Percentiles rank a stretch among this genome's conserved stretches.
phyloP scores from a whole-genome alignment of 2,113 vertebrate species.

The Platanista minor region DNA sequence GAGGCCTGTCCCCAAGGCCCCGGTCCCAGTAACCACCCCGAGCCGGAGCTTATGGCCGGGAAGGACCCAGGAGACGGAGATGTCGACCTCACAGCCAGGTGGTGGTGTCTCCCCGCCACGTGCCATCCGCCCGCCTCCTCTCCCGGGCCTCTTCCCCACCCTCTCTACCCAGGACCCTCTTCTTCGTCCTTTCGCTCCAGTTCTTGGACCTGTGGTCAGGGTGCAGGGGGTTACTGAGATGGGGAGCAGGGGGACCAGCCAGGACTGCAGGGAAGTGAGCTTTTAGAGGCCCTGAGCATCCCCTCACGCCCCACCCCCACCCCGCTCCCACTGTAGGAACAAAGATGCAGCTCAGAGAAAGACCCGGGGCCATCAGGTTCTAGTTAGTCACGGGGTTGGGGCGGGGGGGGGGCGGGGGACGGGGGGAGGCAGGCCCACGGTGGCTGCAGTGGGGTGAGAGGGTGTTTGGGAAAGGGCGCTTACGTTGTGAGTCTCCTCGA shows the following conservation, averaged over 20 bases:
- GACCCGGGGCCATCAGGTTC: neutral
- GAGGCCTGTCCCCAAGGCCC: neutral
- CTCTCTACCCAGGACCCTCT: no score
- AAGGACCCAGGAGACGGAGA: neutral
- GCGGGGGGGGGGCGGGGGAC: neutral
- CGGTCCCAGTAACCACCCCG: neutral
- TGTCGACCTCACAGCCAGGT: neutral
- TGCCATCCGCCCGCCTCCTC: neutral
- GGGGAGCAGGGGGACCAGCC: neutral
- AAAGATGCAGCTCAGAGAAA: neutral
- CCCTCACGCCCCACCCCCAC: neutral
- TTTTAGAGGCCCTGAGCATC: neutral
- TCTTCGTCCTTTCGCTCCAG: neutral
- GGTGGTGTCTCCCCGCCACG: neutral
- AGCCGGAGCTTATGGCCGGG: neutral
- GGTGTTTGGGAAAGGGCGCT: neutral
- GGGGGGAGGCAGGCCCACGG: accelerated
- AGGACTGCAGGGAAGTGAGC: neutral
- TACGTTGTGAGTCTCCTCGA: no score
- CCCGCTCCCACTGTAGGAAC: neutral
- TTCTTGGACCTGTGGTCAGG: neutral
- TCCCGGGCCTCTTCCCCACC: neutral
- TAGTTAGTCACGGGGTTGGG: neutral
- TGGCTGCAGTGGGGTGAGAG: neutral
- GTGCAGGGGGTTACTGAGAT: neutral